These are phyloP conservation scores for Oenanthe oenanthe DNA, from an alignment of 2,113 vertebrate genomes.

Conservation along the genomic window DNA sequence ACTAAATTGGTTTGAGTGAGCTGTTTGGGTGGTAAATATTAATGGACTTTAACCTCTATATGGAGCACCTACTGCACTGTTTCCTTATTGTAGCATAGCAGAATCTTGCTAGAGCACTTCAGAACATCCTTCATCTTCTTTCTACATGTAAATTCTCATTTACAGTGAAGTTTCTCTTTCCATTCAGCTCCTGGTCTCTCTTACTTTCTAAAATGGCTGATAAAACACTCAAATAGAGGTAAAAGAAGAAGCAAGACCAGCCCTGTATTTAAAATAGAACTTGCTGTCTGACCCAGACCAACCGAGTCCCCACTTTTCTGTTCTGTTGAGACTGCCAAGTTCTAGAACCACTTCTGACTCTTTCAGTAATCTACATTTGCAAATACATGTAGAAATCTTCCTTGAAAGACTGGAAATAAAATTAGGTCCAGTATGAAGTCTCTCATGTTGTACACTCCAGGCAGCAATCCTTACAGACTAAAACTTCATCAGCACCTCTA, in stretches of 20 bases:
- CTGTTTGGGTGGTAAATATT: slow-evolving; percentile 10
- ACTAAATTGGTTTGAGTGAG: background rate
- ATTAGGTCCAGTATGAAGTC: background rate
- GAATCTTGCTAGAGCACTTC: background rate
- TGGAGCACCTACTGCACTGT: background rate
- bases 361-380: background rate
- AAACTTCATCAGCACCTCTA: background rate
- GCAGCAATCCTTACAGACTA: background rate
- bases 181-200: background rate
- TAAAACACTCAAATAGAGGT: background rate
- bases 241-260: background rate
- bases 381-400: slow-evolving; percentile 15
- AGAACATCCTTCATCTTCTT: background rate
- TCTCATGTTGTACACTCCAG: background rate
- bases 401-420: slow-evolving; percentile 20
- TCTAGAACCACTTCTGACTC: slow-evolving; percentile 7
- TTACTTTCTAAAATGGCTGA: background rate
- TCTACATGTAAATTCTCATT: background rate
- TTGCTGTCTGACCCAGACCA: background rate
- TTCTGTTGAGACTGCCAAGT: background rate
- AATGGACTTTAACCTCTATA: background rate
- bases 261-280: background rate
- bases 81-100: background rate
- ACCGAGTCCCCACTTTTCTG: background rate
- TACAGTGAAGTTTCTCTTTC: background rate